Evolutionary conservation across 2,888 invertebrate genomes (phyloP).

Genomic region (Drosophila meridionalis): DNA sequence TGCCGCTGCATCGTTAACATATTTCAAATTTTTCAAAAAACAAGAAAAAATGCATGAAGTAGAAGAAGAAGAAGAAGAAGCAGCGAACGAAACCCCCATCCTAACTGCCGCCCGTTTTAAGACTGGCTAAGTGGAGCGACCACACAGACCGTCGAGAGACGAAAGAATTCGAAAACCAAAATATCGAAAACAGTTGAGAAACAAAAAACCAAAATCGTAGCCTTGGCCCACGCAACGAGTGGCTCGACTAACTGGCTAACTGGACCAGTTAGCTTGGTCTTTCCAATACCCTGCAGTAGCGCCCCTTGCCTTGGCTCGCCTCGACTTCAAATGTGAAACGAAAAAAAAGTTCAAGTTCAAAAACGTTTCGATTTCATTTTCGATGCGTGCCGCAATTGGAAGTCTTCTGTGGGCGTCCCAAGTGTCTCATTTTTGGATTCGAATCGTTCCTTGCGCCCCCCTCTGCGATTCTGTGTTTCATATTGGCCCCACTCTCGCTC

Average conservation of each 20-base stretch:
- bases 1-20: slow-evolving; percentile 43
- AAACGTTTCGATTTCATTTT: slow-evolving; percentile 57
- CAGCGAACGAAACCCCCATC: background rate
- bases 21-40: slow-evolving; percentile 41
- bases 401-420: slow-evolving; percentile 48
- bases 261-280: slow-evolving; percentile 45
- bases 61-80: background rate
- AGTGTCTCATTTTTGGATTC: slow-evolving; percentile 45
- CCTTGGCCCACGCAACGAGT: slow-evolving; percentile 38
- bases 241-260: slow-evolving; percentile 31
- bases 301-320: background rate
- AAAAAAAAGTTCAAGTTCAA: slow-evolving; percentile 69
- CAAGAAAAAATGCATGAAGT: background rate
- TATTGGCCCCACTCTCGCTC: background rate
- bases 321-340: background rate
- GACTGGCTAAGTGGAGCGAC: slow-evolving; percentile 8
- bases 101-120: background rate
- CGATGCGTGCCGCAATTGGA: slow-evolving; percentile 7
- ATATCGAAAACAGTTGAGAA: slow-evolving; percentile 14
- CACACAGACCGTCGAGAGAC: slow-evolving; percentile 20
- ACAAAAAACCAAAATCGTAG: slow-evolving; percentile 9
- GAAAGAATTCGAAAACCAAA: slow-evolving; percentile 21
- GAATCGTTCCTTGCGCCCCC: slow-evolving; percentile 9
- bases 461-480: slow-evolving; percentile 5
- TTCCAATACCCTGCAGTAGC: slow-evolving; percentile 4